Evolutionary conservation across 35 echinoderm and acorn worm genomes (phyloP).

Genomic region (Eucidaris tribuloides): DNA sequence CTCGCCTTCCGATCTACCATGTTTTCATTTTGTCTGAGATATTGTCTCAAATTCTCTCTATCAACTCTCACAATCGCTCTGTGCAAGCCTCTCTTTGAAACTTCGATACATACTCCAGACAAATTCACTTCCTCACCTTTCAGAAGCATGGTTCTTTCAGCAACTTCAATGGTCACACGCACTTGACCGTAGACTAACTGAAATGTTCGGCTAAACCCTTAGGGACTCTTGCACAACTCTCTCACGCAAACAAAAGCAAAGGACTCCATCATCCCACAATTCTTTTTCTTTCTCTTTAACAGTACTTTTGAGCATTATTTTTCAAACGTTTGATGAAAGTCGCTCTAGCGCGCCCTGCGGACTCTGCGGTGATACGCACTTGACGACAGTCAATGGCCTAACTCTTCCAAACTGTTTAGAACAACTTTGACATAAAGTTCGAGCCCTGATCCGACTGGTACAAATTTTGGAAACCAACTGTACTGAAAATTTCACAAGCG

Average conservation of each 20-base stretch:
- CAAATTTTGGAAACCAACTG: constrained; percentile 38
- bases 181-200: constrained; percentile 70
- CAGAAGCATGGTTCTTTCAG: too few species aligned
- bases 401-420: constrained; percentile 45
- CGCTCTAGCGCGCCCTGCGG: constrained; percentile 52
- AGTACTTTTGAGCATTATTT: constrained; percentile 51
- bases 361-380: constrained; percentile 51
- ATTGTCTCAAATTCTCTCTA: too few species aligned
- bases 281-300: constrained; percentile 22
- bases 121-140: too few species aligned
- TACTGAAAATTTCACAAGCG: constrained; percentile 63
- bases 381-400: constrained; percentile 35
- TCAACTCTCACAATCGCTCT: too few species aligned
- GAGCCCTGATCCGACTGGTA: constrained; percentile 64
- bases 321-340: constrained; percentile 74
- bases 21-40: too few species aligned
- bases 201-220: constrained; percentile 67
- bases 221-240: constrained; percentile 41
- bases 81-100: too few species aligned
- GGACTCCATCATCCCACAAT: constrained; percentile 47
- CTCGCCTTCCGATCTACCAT: too few species aligned
- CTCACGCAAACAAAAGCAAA: constrained; percentile 41
- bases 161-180: too few species aligned
- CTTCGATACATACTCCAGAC: too few species aligned
- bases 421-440: constrained; percentile 43